Base-by-base conservation (phyloP, 1,140 invertebrate genomes). In the Lethrus apterus region DNA sequence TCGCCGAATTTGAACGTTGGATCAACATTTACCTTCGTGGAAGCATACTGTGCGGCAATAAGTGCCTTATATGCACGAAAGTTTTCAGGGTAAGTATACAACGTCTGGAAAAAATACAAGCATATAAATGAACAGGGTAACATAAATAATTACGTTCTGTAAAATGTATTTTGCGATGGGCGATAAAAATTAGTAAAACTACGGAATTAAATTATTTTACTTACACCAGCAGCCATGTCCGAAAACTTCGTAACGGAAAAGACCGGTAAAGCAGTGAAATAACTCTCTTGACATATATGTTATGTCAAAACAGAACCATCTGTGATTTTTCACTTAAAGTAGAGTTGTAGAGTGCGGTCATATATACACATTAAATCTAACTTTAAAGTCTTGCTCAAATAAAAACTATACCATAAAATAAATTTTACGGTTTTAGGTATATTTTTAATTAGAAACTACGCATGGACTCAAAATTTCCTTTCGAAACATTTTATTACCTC, bases 41-140 rank as follows among this genome's bases (percentile, higher is more conserved):
- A 90, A 54, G 92, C 92, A 74, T 89, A 98, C 69, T 94, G 78
- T 65, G 93, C 92, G 57, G 94, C 93, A 65, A 98, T 91, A 59
- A 96, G 80, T 59, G 82, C 88, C 74, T 97, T 97, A 65, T 83
- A 86, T 54, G 86, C 89, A 65, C 93, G 83, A 78, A 93, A 95
- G 77, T 94, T 96, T 70, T 92, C 86, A 54, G 89, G 84, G 76
- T 93, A 96, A 61, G 92, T 93, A 76, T 93, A 96, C 62, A 98
- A 79, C 67, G 89, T 95, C 91, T 95, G 77, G 24, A 82, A 81
- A 67, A 78, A 75, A 68, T 55, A 44, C 17, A 44, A 50, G 23
- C 41, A 41, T 40, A 44, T 40, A 32, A 26, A 41, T 24, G 36
- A 44, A 52, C 40, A 56, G 19, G 11, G 35, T 14, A 13, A 13